Base-by-base conservation (phyloP, 2,113 vertebrate species). In the Crotalus helleri region DNA sequence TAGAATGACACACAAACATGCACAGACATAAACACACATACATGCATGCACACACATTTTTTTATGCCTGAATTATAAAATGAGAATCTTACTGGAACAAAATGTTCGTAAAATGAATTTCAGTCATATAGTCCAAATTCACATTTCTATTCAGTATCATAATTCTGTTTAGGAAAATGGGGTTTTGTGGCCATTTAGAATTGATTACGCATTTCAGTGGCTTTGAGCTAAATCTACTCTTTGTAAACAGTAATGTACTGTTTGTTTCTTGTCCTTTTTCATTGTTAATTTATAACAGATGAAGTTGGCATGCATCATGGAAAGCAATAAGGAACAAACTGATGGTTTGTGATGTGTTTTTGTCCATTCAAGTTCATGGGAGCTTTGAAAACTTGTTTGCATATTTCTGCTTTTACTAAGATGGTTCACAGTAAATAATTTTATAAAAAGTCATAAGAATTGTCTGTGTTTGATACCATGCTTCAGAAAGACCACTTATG, bases 241-340 rank as follows among this genome's bases (percentile, higher is more conserved):
- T 94, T 46, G 81, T 91, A 96, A 95, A 95, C 87, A 96, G 92
- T 96, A 87, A 21, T 0, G 26, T 95, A 85, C 85, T 91, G 64
- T 94, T 96, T 92, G 93, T 94, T 95, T 91, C 94, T 96, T 96
- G 92, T 0, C 2, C 90, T 92, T 96, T 53, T 93, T 33, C 91
- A 88, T 96, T 94, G 96, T 95, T 96, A 96, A 96, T 97, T 96
- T 96, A 93, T 92, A 96, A 53, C 93, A 96, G 95, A 90, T 96
- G 94, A 96, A 89, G 92, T 91, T 81, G 93, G 92, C 94, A 74
- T 92, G 91, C 15, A 0, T 23, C 92, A 92, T 69, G 51, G 91
- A 90, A 95, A 96, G 61, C 90, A 92, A 89, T 93, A 90, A 94
- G 95, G 94, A 96, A 87, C 94, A 94, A 95, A 93, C 3, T 92